Evolutionary conservation across 30 jellyfish, hydroid and myxozoan species (phyloP).

Genomic region (Nemopilema nomurai): DNA sequence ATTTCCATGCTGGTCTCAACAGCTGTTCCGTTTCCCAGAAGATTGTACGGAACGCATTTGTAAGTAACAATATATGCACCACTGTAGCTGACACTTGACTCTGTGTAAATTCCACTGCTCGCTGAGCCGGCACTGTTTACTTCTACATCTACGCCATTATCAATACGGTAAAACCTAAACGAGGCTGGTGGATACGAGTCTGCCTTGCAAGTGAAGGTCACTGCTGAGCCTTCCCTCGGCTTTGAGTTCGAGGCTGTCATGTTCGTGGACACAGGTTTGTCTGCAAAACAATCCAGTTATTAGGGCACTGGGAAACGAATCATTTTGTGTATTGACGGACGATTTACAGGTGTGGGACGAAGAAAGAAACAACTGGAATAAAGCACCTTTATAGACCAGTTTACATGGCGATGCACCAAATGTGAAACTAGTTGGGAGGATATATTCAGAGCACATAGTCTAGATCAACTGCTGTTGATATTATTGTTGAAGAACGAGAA

Average conservation of each 20-base stretch:
- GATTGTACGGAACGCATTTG: conserved; percentile 61
- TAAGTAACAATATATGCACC: conserved; percentile 29
- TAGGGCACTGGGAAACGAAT: too few species aligned
- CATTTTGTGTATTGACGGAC: too few species aligned
- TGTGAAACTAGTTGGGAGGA: too few species aligned
- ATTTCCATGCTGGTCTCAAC: conserved; percentile 17
- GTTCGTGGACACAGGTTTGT: conserved; percentile 23
- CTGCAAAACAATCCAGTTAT: too few species aligned
- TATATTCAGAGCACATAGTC: too few species aligned
- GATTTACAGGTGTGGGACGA: too few species aligned
- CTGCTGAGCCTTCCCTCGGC: conserved; percentile 20
- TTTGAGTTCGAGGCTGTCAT: conserved; percentile 12
- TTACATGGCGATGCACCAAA: too few species aligned
- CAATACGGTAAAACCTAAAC: conserved; percentile 24
- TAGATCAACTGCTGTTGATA: too few species aligned
- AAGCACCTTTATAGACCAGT: too few species aligned
- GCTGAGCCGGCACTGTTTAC: conserved; percentile 10
- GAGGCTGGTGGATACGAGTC: conserved; percentile 29
- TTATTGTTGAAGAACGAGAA: too few species aligned
- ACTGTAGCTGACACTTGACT: conserved; percentile 20
- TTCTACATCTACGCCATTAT: not conserved
- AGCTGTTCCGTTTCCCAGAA: conserved; percentile 48
- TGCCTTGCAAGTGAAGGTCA: conserved; percentile 29
- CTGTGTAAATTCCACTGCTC: conserved; percentile 14
- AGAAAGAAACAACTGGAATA: too few species aligned